A percentile compares a stretch with the other conserved stretches of the same genome.
These are phyloP conservation scores for Plagodis dolabraria DNA, from an alignment of 2,888 invertebrate genomes.

Conservation along the genomic window DNA sequence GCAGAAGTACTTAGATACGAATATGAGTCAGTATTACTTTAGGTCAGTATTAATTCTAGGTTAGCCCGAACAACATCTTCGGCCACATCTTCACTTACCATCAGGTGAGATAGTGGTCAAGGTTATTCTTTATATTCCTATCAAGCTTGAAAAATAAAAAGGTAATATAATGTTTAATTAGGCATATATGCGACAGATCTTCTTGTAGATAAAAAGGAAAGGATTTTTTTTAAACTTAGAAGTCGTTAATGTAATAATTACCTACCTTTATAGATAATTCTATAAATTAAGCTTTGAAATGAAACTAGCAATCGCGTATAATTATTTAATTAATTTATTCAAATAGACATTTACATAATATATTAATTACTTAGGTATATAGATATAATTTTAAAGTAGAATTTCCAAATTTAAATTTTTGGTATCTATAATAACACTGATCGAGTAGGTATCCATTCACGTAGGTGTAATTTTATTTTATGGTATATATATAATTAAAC, in stretches of 20 bases:
- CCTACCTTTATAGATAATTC: slow-evolving; percentile 5
- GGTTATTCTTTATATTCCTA: too few relatives aligned
- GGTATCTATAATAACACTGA: slow-evolving; percentile 78
- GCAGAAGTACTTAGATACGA: too few relatives aligned
- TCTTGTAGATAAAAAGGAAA: too few relatives aligned
- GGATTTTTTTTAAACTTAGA: too few relatives aligned
- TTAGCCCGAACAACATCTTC: too few relatives aligned
- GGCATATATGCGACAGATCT: too few relatives aligned
- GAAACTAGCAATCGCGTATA: slow-evolving; percentile 72
- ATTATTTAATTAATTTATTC: slow-evolving; percentile 79
- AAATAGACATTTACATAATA: slow-evolving; percentile 81
- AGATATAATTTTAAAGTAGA: slow-evolving; percentile 69
- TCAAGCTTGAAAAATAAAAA: too few relatives aligned
- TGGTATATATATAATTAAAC: slow-evolving; percentile 4
- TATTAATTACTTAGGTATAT: slow-evolving; percentile 40
- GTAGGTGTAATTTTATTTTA: slow-evolving; percentile 54
- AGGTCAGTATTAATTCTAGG: too few relatives aligned
- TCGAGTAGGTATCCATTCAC: slow-evolving; percentile 64
- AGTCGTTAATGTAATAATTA: neutral
- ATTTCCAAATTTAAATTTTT: slow-evolving; percentile 82
- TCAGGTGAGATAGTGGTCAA: too few relatives aligned
- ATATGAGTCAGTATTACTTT: too few relatives aligned
- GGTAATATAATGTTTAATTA: too few relatives aligned
- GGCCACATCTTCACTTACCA: too few relatives aligned
- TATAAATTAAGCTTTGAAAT: slow-evolving; percentile 43